These are phyloP conservation scores for Emydocephalus ijimae DNA, from an alignment of 2,113 vertebrate genomes.

Conservation along the genomic window DNA sequence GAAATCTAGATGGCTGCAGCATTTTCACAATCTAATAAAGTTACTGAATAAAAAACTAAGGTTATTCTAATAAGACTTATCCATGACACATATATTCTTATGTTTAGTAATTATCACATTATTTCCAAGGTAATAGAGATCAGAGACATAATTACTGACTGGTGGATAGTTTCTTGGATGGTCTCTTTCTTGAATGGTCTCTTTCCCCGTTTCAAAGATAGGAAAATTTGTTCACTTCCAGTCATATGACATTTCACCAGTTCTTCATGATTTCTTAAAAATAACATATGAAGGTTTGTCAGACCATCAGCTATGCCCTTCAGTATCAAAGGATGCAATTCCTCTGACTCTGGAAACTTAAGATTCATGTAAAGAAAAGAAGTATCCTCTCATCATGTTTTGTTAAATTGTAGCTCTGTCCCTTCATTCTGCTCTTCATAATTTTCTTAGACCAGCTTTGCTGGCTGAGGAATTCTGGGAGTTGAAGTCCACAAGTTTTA, in stretches of 20 bases:
- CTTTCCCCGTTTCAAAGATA: background rate
- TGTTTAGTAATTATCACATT: background rate
- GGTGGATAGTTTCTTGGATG: background rate
- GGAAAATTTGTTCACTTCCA: background rate
- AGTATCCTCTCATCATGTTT: background rate
- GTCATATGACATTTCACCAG: background rate
- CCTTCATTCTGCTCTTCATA: background rate
- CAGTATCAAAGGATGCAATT: background rate
- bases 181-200: background rate
- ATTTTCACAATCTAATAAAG: background rate
- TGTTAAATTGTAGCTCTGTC: background rate
- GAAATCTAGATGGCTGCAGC: background rate
- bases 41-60: background rate
- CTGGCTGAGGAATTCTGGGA: too few relatives aligned
- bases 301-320: background rate
- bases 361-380: background rate
- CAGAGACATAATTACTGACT: background rate
- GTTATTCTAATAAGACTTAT: background rate
- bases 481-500: too few relatives aligned
- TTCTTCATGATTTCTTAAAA: background rate
- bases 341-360: background rate
- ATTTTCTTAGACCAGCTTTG: background rate
- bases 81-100: background rate
- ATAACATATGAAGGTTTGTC: background rate
- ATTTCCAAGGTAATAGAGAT: background rate